Conservation (phyloP, 2,113 vertebrate species). For the Sapajus apella region DNA sequence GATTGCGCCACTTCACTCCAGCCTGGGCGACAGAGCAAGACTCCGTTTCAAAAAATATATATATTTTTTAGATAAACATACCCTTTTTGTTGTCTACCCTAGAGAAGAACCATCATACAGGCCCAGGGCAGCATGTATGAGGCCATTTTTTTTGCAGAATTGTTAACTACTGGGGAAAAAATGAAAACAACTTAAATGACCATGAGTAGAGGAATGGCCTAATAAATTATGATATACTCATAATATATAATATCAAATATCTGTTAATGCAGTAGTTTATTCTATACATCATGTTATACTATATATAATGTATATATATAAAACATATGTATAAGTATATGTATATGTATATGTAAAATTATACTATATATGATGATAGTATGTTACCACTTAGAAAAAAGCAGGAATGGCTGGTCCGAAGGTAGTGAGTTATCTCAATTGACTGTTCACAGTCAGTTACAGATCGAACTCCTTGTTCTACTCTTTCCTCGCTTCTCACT, state of each 20-base stretch:
- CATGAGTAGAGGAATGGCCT: background rate
- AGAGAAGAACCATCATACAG: background rate
- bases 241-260: background rate
- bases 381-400: background rate
- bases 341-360: background rate
- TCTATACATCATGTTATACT: background rate
- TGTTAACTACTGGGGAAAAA: background rate
- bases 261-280: background rate
- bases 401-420: no score
- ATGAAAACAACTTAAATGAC: background rate
- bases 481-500: no score
- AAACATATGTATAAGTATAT: background rate
- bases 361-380: background rate
- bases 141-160: background rate
- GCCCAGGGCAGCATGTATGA: background rate
- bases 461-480: no score
- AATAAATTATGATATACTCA: background rate
- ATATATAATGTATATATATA: background rate
- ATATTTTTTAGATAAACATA: background rate
- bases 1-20: no score
- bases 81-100: background rate
- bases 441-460: no score
- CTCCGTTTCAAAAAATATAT: no score
- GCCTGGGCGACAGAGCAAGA: no score
- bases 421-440: no score